Percentiles rank a stretch among this genome's conserved stretches.
These are phyloP conservation scores for Cephus spinipes DNA, from an alignment of 2,888 invertebrate species.

Conservation along the genomic window DNA sequence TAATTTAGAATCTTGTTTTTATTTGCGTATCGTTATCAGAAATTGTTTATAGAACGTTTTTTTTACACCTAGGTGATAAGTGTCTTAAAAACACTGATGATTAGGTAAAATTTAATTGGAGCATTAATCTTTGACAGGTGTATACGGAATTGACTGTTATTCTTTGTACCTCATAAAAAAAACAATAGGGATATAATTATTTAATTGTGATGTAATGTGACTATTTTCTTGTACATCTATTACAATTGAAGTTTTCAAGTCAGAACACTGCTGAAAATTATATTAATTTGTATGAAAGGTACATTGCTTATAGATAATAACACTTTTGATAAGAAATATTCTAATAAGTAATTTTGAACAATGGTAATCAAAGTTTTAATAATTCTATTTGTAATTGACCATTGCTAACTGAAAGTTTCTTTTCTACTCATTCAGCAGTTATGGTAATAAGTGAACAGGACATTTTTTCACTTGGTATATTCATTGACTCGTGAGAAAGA, in stretches of 20 bases:
- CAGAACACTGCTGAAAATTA: neutral
- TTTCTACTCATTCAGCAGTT: neutral
- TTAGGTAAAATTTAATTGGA: neutral
- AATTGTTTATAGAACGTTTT: neutral
- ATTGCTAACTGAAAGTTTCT: constrained; percentile 25
- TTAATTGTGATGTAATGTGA: neutral
- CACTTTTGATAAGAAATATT: neutral
- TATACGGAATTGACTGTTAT: neutral
- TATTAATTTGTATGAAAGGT: neutral
- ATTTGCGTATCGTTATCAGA: neutral
- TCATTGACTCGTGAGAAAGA: neutral
- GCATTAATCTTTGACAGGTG: neutral
- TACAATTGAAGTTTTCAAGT: neutral
- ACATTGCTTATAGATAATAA: neutral
- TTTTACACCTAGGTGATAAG: neutral
- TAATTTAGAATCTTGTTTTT: neutral
- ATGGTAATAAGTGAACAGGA: neutral
- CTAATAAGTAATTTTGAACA: constrained; percentile 5
- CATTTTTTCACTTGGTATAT: neutral
- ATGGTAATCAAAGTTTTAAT: constrained; percentile 27
- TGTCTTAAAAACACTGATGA: neutral
- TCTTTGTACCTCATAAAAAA: neutral
- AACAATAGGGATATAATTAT: neutral
- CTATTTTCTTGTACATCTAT: neutral
- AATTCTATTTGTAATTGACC: constrained; percentile 46